A percentile compares a stretch with the other conserved stretches of the same genome.
phyloP scores from a whole-genome alignment of 2,113 vertebrate genomes.

The Sporophila hypoxantha region DNA sequence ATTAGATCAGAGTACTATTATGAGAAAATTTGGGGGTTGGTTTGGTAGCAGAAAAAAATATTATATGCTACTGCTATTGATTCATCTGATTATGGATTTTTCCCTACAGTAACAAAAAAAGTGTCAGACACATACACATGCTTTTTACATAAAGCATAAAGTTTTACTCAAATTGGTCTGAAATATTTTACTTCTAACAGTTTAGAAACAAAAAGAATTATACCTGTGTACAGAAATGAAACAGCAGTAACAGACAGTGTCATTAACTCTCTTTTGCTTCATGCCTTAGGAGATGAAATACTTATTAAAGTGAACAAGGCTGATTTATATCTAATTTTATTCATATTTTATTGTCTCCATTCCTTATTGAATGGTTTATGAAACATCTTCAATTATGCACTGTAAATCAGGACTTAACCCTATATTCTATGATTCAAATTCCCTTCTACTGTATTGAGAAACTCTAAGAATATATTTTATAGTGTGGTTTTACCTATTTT shows the following conservation, averaged over 20 bases:
- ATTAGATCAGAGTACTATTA: neutral
- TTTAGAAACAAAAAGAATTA: neutral
- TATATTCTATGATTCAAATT: neutral
- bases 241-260: neutral
- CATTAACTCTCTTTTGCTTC: neutral
- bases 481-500: neutral
- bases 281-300: neutral
- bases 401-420: neutral
- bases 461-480: neutral
- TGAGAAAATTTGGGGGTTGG: neutral
- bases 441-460: neutral
- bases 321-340: neutral
- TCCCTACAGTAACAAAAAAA: neutral
- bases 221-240: neutral
- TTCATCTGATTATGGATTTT: neutral
- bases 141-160: neutral
- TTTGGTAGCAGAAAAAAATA: neutral
- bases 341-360: neutral
- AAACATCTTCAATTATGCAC: neutral
- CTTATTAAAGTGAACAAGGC: neutral
- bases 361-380: neutral
- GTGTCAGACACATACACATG: rapidly evolving
- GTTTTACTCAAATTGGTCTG: neutral
- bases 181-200: neutral
- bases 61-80: neutral